Base-by-base conservation (phyloP, 2,113 vertebrate species). In the Embiotoca jacksoni region DNA sequence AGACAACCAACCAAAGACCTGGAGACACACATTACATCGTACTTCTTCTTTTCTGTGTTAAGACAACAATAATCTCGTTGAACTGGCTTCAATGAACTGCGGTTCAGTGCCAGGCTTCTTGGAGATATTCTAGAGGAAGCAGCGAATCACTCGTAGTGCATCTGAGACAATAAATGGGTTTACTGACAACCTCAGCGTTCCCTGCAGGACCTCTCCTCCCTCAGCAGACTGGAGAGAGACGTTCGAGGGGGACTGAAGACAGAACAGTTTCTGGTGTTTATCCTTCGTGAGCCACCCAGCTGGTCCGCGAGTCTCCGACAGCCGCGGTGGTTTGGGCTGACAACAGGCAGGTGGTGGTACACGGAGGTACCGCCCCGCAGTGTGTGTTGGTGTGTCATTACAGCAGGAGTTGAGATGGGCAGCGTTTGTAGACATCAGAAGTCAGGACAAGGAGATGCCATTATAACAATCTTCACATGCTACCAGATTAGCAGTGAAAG, bases 181-280 rank as follows among this genome's bases (percentile, higher is more conserved):
- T 7, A 52, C n/a, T 3, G 54, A 76, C 60, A 78, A 68, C 66
- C 15, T 57, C 2, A 49, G 14, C 6, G 13, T 72, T 82, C 85
- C 80, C 80, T 77, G 78, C 31, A 73, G 54, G 69, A 79, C 35
- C 52, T 56, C 44, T 78, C 50, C n/a, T 58, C 46, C 32, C 58
- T 63, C 37, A 56, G 47, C 37, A 36, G 53, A 67, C 68, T 59
- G 56, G 41, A 80, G 74, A 86, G 58, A 60, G 49, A 61, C 69
- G 72, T 47, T 37, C 23, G 75, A 78, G 78, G 75, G 84, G 63
- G 72, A 74, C 59, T 65, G 5, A 69, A 71, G 65, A 62, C 79
- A 82, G 52, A 64, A 67, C 30, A 5, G 36, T 49, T 82, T 62
- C 86, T 87, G 66, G 81, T 82, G 79, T 85, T 84, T 63, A 79